phyloP scores from a whole-genome alignment of 2,113 vertebrate genomes.

The Numida meleagris region DNA sequence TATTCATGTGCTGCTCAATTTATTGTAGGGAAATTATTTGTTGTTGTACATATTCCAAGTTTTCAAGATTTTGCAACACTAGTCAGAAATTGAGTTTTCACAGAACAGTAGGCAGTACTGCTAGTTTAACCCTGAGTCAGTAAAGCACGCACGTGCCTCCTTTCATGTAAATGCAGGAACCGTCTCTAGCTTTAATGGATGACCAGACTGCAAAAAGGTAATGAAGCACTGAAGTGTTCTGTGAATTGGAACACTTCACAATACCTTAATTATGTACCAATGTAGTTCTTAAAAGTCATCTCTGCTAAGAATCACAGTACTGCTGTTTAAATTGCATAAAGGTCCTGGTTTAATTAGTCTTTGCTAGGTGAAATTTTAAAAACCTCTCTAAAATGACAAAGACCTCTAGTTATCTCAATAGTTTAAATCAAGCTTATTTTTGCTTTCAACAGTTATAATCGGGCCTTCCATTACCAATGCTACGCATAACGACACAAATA shows the following conservation, averaged over 20 bases:
- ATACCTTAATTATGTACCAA: not conserved
- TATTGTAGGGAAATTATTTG: not conserved
- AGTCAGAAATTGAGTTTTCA: not conserved
- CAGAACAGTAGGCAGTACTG: not conserved
- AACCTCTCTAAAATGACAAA: not conserved
- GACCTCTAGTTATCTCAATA: not conserved
- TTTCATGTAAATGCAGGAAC: not conserved
- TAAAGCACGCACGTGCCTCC: not conserved
- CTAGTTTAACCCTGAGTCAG: not conserved
- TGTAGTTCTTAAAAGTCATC: not conserved
- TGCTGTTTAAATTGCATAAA: not conserved
- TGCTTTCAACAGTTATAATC: not conserved
- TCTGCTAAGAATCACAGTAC: not conserved
- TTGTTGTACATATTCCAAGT: not conserved
- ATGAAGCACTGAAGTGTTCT: not conserved
- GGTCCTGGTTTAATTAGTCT: not conserved
- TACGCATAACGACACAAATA: rapidly evolving
- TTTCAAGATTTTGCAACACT: not conserved
- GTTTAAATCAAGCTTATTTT: not conserved
- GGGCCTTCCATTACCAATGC: not conserved
- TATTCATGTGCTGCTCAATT: not conserved
- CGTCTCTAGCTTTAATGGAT: not conserved
- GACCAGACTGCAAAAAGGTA: not conserved
- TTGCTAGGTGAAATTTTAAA: not conserved
- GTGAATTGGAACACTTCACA: not conserved